Conservation (phyloP, 92 coral and sea anemone species). For the Umimayanthus kanabou region DNA sequence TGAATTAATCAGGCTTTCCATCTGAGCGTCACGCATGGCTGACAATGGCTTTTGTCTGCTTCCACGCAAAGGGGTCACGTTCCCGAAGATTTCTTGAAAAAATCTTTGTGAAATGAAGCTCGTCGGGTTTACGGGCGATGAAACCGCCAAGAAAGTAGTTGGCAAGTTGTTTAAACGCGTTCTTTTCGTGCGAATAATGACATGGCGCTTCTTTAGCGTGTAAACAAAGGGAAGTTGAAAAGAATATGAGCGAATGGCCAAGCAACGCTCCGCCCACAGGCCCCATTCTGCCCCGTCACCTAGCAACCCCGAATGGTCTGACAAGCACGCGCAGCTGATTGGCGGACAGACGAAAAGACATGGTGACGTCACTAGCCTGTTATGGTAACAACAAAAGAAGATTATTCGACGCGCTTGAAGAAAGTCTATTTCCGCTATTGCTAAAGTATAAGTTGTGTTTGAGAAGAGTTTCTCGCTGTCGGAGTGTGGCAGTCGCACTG, state of each 20-base stretch:
- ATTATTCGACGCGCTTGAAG: constrained; percentile 40
- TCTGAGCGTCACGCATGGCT: constrained; percentile 56
- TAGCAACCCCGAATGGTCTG: constrained; percentile 45
- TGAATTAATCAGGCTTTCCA: constrained; percentile 24
- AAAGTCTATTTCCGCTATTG: constrained; percentile 41
- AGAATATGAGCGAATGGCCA: constrained; percentile 19
- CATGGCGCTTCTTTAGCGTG: constrained; percentile 3
- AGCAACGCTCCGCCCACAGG: constrained; percentile 41
- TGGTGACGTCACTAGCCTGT: constrained; percentile 50
- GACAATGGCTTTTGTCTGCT: constrained; percentile 37
- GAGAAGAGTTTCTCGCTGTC: constrained; percentile 13
- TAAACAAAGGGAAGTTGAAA: constrained; percentile 32
- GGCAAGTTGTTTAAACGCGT: neutral
- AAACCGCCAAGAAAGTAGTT: neutral
- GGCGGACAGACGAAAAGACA: constrained; percentile 21
- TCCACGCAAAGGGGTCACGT: constrained; percentile 31
- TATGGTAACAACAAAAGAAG: constrained; percentile 47
- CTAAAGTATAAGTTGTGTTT: constrained; percentile 27
- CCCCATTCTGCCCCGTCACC: constrained; percentile 32
- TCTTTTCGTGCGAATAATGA: neutral
- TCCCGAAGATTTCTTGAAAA: constrained; percentile 18
- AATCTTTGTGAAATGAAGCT: neutral
- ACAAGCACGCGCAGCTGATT: constrained; percentile 44
- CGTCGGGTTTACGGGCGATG: neutral
- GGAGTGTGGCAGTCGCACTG: neutral